phyloP scores from a whole-genome alignment of 2,888 invertebrate genomes.

The Tolmerus cingulatus region DNA sequence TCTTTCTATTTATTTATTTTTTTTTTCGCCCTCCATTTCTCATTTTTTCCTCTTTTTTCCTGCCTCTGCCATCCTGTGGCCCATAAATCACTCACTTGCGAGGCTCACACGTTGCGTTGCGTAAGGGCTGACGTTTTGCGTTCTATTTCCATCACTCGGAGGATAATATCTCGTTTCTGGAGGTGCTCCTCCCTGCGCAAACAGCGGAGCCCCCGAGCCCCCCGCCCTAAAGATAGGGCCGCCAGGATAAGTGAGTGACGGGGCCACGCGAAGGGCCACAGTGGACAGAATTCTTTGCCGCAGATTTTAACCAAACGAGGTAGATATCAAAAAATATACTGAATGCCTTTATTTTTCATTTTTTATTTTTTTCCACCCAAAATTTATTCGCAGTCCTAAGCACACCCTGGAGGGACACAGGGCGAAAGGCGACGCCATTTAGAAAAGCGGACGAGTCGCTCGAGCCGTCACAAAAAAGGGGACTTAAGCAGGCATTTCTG shows the following conservation, averaged over 20 bases:
- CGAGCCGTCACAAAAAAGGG: conserved; percentile 47
- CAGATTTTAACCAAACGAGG: not conserved
- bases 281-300: conserved; percentile 20
- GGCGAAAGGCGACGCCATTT: conserved; percentile 48
- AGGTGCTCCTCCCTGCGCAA: not conserved
- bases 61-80: conserved; percentile 22
- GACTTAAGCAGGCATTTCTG: conserved; percentile 46
- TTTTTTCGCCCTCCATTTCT: not conserved
- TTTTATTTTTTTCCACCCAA: not conserved
- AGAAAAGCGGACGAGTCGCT: conserved; percentile 50
- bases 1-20: not conserved
- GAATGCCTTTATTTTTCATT: not conserved
- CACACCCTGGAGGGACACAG: conserved; percentile 2
- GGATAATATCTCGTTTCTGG: not conserved
- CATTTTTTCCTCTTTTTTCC: not conserved
- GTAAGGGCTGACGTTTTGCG: conserved; percentile 36
- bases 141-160: conserved; percentile 37
- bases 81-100: conserved; percentile 40
- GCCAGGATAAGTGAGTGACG: not conserved
- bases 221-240: too few relatives aligned
- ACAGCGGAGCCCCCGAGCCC: not conserved
- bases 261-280: not conserved
- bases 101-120: conserved; percentile 39
- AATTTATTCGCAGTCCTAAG: conserved; percentile 34
- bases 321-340: conserved; percentile 35